Evolutionary conservation across 2,888 invertebrate genomes (phyloP), one percentile per base, ranked within the genome.

Genomic region (Crossocerus cetratus): DNA sequence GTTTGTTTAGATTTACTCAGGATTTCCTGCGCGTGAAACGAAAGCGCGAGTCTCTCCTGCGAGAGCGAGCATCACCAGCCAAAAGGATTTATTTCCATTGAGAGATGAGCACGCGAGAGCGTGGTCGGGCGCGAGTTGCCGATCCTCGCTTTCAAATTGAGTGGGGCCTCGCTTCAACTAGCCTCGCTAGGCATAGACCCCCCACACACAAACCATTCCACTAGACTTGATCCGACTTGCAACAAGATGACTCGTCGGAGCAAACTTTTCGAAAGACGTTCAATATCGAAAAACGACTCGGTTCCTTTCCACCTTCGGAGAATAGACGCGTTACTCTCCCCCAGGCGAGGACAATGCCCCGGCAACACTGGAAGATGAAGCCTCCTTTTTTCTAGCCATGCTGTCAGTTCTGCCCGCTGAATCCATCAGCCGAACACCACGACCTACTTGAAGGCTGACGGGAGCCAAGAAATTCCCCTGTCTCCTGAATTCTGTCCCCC

Each of bases 1-100:
- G 84, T 84, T 85, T 85, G 78, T 84, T 84, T 86, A 78, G 84
- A 84, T 84, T 84, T 82, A 81, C 81, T 80, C 83, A 76, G 82
- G 80, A 85, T 83, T 86, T 86, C 83, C 85, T 85, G 83, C 74
- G 67, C 76, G 77, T 72, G 78, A 77, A 74, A 62, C 55, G 21
- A 16, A 65, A 65, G 57, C 60, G 42, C 22, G 60, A 61, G 8
- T 58, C 32, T 32, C 32, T 32, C 8, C 32, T 32, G 32, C 32
- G 11, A 32, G 56, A 61, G 44, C 18, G 69, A 74, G 55, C 64
- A n/a, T 55, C 70, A 61, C 60, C 58, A 69, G 62, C 71, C 74
- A 44, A 71, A 73, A 66, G 76, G 68, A 82, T 82, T 81, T 81
- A 81, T 82, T 76, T 79, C 77, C 73, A 82, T 74, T 72, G 32